phyloP scores from a whole-genome alignment of 2,113 vertebrate species.

The Bambusicola thoracicus region DNA sequence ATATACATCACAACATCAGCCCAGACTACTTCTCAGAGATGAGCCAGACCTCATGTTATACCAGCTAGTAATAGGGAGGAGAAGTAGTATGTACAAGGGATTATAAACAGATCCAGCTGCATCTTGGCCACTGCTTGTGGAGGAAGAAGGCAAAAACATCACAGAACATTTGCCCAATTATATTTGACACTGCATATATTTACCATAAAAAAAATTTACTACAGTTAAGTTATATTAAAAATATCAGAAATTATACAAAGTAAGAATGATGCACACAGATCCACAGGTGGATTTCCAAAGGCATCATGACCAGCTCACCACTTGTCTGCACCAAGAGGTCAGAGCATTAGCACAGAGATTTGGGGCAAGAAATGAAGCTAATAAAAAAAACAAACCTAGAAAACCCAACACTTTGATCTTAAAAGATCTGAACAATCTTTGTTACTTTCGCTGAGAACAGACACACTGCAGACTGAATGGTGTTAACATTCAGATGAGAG shows the following conservation, averaged over 20 bases:
- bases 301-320: neutral
- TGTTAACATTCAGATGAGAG: slow-evolving; percentile 52
- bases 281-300: slow-evolving; percentile 25
- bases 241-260: neutral
- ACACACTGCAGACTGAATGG: slow-evolving; percentile 24
- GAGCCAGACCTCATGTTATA: neutral
- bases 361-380: neutral
- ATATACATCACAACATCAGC: neutral
- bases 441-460: slow-evolving; percentile 48
- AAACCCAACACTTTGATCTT: slow-evolving; percentile 40
- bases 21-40: neutral
- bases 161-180: neutral
- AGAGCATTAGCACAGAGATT: neutral
- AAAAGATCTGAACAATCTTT: slow-evolving; percentile 48
- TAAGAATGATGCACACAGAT: neutral
- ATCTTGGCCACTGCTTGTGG: neutral
- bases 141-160: neutral
- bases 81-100: neutral
- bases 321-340: slow-evolving; percentile 9
- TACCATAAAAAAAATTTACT: neutral
- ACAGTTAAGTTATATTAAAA: neutral
- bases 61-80: neutral
- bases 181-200: neutral
- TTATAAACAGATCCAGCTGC: neutral
- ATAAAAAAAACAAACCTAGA: neutral